Base-by-base conservation (phyloP, 2,113 vertebrate species). In the Tetraodon nigroviridis region DNA sequence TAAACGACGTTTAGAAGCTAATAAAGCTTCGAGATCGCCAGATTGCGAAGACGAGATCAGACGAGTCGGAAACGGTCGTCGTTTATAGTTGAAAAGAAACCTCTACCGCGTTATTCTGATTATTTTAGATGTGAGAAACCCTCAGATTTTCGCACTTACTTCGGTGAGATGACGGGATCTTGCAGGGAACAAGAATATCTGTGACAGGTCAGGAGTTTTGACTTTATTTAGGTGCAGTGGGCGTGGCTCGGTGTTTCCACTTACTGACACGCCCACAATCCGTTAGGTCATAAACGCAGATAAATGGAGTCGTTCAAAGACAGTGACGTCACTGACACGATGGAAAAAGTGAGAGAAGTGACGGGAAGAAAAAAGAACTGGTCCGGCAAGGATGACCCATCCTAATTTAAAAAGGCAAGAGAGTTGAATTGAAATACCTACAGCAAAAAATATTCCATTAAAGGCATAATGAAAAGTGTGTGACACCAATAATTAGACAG, bases 231-330 rank as follows among this genome's bases (percentile, higher is more conserved):
- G 61, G 4, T 49, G 0, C 0, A 14, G 67, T 79, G 86, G 86
- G 87, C 53, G 78, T 84, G 67, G 61, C 84, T 72, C 75, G 61
- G 21, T 78, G 22, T 83, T 84, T 86, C 81, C 85, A 74, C 71
- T 22, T 21, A 21, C 4, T n/a, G 73, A 18, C 32, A 37, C 32
- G 51, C 51, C 64, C 75, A 58, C 77, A 37, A 37, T 37, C 80
- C 76, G 69, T 52, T n/a, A n/a, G 16, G 13, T 17, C 42, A 16
- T 44, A 17, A 16, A 44, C 46, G 20, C 1, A 12, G 15, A 29
- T 40, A 58, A 37, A 37, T 37, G 2, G 32, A 37, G 32, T 37
- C 10, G 11, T 37, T 37, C 12, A 37, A 11, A 37, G 32, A 37
- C 32, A 12, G 8, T 37, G 32, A 37, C 32, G 32, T 37, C 32